A percentile compares a stretch with the other conserved stretches of the same genome.
Evolutionary conservation across 1,140 invertebrate species (phyloP).

Genomic region (Drosophila pandora): DNA sequence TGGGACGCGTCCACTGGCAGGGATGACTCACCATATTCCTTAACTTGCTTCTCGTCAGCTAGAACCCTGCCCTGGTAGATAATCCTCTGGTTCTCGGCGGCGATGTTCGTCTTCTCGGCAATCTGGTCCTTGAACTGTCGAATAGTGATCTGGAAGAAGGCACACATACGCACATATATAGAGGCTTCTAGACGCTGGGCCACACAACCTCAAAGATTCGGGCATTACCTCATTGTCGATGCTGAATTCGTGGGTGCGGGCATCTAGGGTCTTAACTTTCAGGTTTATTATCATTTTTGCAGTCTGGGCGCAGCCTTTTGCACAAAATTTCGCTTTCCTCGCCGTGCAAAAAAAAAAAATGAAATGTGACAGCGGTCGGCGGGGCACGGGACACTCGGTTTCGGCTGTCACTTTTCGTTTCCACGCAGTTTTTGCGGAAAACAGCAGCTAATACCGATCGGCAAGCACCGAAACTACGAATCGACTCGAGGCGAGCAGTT

Average conservation of each 20-base stretch:
- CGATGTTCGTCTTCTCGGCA: conserved; percentile 89
- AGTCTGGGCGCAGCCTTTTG: conserved; percentile 9
- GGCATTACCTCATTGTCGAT: conserved; percentile 93
- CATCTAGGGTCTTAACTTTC: conserved; percentile 96
- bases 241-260: conserved; percentile 93
- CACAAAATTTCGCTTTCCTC: conserved; percentile 52
- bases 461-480: background rate
- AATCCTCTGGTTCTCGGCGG: conserved; percentile 92
- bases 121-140: conserved; percentile 94
- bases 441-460: conserved; percentile 1
- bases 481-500: background rate
- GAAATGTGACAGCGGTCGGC: conserved; percentile 18
- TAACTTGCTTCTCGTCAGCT: conserved; percentile 94
- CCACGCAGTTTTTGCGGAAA: background rate
- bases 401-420: conserved; percentile 44
- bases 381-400: conserved; percentile 41
- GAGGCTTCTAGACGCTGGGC: conserved; percentile 28
- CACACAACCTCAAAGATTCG: conserved; percentile 41
- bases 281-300: conserved; percentile 89
- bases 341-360: conserved; percentile 32
- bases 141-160: conserved; percentile 89
- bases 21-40: conserved; percentile 91
- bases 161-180: conserved; percentile 1
- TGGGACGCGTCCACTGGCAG: background rate
- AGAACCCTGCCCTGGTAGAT: conserved; percentile 97